Evolutionary conservation across 23 tunicate genomes (phyloP).

Genomic region (Ciona savignyi): DNA sequence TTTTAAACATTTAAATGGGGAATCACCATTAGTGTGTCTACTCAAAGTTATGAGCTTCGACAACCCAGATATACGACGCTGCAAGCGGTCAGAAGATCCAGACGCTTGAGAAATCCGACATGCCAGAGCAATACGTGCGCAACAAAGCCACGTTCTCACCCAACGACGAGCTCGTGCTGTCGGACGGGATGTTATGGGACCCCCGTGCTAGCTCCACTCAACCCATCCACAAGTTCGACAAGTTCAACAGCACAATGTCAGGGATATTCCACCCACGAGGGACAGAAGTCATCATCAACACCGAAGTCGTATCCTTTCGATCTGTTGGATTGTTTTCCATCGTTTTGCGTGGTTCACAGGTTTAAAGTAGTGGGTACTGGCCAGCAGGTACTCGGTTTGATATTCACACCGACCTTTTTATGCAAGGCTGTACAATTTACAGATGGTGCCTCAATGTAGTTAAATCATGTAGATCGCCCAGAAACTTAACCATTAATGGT

Average conservation of each 20-base stretch:
- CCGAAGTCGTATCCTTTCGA: conserved; percentile 60
- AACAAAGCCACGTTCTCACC: conserved; percentile 67
- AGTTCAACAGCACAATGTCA: conserved; percentile 47
- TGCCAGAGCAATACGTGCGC: conserved; percentile 34
- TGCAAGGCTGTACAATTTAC: too few relatives aligned
- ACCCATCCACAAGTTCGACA: conserved; percentile 77
- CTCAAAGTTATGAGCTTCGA: not conserved
- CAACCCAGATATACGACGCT: conserved; percentile 45
- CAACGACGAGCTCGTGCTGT: conserved; percentile 54
- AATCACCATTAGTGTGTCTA: not conserved
- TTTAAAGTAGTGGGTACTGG: too few relatives aligned
- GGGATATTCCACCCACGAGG: conserved; percentile 83
- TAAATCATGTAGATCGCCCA: too few relatives aligned
- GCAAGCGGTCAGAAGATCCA: conserved; percentile 33
- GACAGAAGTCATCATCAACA: conserved; percentile 75
- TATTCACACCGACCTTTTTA: too few relatives aligned
- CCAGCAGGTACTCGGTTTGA: too few relatives aligned
- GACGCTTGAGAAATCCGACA: conserved; percentile 20
- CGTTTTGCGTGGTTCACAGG: not conserved
- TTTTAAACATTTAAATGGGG: too few relatives aligned
- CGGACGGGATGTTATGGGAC: conserved; percentile 73
- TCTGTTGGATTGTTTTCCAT: too few relatives aligned
- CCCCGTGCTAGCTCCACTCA: conserved; percentile 26
- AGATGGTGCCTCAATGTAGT: too few relatives aligned
- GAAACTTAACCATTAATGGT: too few relatives aligned